A percentile compares a stretch with the other conserved stretches of the same genome.
phyloP scores from a whole-genome alignment of 2,888 invertebrate genomes.

The Tolmerus cingulatus region DNA sequence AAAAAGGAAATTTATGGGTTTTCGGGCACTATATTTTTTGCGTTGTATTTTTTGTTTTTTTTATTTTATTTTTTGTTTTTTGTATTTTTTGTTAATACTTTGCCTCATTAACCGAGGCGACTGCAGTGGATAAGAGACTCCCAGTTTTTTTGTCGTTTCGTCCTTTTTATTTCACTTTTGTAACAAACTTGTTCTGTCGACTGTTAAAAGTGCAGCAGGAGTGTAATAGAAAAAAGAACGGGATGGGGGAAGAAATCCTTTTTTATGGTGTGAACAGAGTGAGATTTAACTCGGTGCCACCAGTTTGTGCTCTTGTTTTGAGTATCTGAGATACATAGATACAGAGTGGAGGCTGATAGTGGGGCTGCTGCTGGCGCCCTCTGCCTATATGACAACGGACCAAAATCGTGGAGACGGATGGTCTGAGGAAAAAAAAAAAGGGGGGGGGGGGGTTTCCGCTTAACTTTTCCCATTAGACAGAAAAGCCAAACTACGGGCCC shows the following conservation, averaged over 20 bases:
- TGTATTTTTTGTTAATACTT: not conserved
- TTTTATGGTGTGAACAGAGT: conserved; percentile 1
- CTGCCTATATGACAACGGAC: not conserved
- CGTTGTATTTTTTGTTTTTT: not conserved
- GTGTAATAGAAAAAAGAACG: not conserved
- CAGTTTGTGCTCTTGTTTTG: not conserved
- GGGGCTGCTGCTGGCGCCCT: not conserved
- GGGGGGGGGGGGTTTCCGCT: not conserved
- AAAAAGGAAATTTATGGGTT: conserved; percentile 12
- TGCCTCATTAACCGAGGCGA: not conserved
- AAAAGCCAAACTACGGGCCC: conserved; percentile 17
- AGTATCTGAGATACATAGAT: not conserved
- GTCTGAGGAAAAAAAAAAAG: not conserved
- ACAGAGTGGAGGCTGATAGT: not conserved
- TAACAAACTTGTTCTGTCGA: conserved; percentile 7
- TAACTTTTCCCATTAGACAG: conserved; percentile 29
- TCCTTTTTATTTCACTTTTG: not conserved
- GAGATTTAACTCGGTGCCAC: not conserved
- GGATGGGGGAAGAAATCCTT: not conserved
- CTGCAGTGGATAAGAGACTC: not conserved
- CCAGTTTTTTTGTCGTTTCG: not conserved
- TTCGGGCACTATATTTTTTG: not conserved
- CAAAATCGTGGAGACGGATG: not conserved
- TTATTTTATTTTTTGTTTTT: not conserved
- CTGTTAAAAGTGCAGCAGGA: conserved; percentile 24